phyloP scores from a whole-genome alignment of 2,888 invertebrate species.

The Aphidius colemani region DNA sequence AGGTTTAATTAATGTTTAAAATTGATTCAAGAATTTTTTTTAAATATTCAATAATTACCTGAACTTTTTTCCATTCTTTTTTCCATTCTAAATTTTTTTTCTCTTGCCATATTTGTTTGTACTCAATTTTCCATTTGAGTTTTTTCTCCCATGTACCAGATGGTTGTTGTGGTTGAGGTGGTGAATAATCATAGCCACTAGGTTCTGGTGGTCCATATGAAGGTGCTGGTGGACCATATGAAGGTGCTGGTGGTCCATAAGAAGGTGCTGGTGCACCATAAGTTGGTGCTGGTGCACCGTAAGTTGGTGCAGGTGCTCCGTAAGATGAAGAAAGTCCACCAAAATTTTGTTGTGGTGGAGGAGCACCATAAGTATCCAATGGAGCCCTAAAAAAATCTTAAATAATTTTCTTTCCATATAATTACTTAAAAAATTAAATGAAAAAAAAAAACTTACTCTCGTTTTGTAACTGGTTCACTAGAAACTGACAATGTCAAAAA shows the following conservation, averaged over 20 bases:
- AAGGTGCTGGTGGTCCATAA: conserved; percentile 34
- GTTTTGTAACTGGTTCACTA: conserved; percentile 53
- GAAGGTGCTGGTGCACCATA: conserved; percentile 30
- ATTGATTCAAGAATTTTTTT: no score
- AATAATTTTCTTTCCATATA: conserved; percentile 12
- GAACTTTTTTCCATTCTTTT: conserved; percentile 75
- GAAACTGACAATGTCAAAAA: conserved; percentile 58
- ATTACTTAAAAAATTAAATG: not conserved
- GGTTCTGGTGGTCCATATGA: conserved; percentile 32
- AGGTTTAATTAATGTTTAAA: no score
- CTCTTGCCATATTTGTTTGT: conserved; percentile 77
- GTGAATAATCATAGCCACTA: conserved; percentile 23
- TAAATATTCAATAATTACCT: conserved; percentile 41
- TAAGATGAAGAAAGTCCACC: conserved; percentile 30
- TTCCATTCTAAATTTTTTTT: conserved; percentile 77
- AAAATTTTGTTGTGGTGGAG: conserved; percentile 24
- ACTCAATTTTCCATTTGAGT: conserved; percentile 81
- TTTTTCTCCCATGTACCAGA: conserved; percentile 82
- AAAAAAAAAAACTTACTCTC: conserved; percentile 49
- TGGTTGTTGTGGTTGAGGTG: conserved; percentile 54
- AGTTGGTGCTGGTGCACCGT: conserved; percentile 32
- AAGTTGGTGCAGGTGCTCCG: conserved; percentile 32
- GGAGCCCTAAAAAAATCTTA: conserved; percentile 22
- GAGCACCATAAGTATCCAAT: conserved; percentile 25
- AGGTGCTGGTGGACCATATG: conserved; percentile 41